Evolutionary conservation across 2,113 vertebrate species (phyloP).

Genomic region (Protomyctophum bolini): DNA sequence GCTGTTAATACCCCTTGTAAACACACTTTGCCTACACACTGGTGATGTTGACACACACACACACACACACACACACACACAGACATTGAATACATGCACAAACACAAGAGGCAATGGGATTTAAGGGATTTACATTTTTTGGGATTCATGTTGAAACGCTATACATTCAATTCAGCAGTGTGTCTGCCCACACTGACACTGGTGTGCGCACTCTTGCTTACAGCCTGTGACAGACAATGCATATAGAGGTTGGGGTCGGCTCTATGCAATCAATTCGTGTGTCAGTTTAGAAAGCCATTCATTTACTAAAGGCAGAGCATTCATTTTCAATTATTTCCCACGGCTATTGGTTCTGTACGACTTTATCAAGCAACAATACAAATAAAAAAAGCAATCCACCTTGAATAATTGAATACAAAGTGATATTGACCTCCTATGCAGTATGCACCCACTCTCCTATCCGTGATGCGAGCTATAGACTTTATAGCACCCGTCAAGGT

Average conservation of each 20-base stretch:
- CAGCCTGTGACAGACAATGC: neutral
- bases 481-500: too few relatives aligned
- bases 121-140: neutral
- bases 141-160: neutral
- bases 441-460: neutral
- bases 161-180: too few relatives aligned
- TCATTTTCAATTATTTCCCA: slow-evolving; percentile 31
- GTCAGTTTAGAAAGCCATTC: slow-evolving; percentile 46
- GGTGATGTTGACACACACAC: neutral
- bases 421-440: slow-evolving; percentile 38
- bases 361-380: slow-evolving; percentile 23
- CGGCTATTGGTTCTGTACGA: slow-evolving; percentile 29
- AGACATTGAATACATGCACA: neutral
- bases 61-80: neutral
- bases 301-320: slow-evolving; percentile 40
- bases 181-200: slow-evolving; percentile 24
- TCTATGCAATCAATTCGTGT: slow-evolving; percentile 44
- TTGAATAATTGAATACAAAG: neutral
- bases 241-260: neutral
- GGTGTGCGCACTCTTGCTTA: too few relatives aligned
- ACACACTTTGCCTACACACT: neutral
- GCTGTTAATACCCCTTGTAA: neutral
- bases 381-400: slow-evolving; percentile 12
- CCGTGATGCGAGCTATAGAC: too few relatives aligned
- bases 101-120: slow-evolving; percentile 22